Percentiles rank a stretch among this genome's conserved stretches.
phyloP scores from a whole-genome alignment of 2,797 vertebrate species.

The Neomorphus geoffroyi region DNA sequence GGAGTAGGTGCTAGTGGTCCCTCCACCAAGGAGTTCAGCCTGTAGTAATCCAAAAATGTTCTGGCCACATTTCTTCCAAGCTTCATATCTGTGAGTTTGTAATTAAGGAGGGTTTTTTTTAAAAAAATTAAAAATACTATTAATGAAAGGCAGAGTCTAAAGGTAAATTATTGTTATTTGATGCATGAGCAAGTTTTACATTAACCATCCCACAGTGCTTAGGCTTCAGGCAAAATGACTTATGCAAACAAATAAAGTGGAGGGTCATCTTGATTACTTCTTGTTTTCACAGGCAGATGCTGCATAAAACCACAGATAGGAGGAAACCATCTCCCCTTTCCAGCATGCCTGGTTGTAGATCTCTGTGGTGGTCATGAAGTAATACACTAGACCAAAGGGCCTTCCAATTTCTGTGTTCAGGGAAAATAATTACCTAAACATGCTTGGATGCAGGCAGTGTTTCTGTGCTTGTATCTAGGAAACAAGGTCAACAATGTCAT shows the following conservation, averaged over 20 bases:
- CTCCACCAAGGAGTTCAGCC: conserved; percentile 84
- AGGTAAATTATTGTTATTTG: conserved; percentile 25
- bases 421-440: conserved; percentile 10
- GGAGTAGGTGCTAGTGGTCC: conserved; percentile 74
- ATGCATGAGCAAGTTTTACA: conserved; percentile 34
- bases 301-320: not conserved
- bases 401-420: not conserved
- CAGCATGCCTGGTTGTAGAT: not conserved
- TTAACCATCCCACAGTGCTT: not conserved
- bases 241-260: not conserved
- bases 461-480: not conserved
- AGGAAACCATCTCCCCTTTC: too few species aligned
- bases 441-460: not conserved
- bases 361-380: not conserved
- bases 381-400: not conserved
- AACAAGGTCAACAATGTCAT: not conserved
- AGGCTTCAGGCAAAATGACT: conserved; percentile 30
- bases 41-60: conserved; percentile 97
- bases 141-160: not conserved
- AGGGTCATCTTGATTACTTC: conserved; percentile 9
- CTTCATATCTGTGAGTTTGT: conserved; percentile 88
- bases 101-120: conserved; percentile 82
- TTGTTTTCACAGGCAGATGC: conserved; percentile 2
- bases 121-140: not conserved
- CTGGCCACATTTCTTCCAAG: conserved; percentile 94